Conservation (phyloP, 2,797 vertebrate species). For the Danio tinwini region DNA sequence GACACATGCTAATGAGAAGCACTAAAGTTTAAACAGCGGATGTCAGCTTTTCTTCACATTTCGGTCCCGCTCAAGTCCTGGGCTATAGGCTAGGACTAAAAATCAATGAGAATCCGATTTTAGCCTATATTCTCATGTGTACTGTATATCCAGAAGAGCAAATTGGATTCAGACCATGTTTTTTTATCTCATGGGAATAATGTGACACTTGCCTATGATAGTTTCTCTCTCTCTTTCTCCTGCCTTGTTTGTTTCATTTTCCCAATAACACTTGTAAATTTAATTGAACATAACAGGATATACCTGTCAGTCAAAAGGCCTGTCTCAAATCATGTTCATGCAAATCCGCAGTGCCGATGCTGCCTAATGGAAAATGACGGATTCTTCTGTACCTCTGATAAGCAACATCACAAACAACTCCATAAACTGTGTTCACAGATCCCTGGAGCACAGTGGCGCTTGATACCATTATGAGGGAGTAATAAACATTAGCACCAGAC, state of each 20-base stretch:
- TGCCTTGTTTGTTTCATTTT: not conserved
- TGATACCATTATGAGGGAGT: conserved; percentile 73
- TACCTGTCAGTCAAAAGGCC: conserved; percentile 44
- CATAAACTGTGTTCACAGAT: conserved; percentile 65
- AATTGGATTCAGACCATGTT: conserved; percentile 3
- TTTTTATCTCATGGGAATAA: not conserved
- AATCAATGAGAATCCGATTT: conserved; percentile 59
- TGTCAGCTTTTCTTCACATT: conserved; percentile 57
- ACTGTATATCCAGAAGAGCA: conserved; percentile 20
- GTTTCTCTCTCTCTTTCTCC: too few species aligned
- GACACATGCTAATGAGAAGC: conserved; percentile 66
- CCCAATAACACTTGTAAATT: conserved; percentile 32
- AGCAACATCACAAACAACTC: conserved; percentile 58
- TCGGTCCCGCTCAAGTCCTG: conserved; percentile 51
- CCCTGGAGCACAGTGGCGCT: conserved; percentile 65
- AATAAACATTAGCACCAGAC: conserved; percentile 76
- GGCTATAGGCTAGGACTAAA: conserved; percentile 8
- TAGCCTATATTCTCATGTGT: conserved; percentile 26
- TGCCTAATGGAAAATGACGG: conserved; percentile 36
- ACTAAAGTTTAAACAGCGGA: conserved; percentile 58
- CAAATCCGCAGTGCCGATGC: conserved; percentile 9
- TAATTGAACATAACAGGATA: conserved; percentile 49
- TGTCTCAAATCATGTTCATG: conserved; percentile 5
- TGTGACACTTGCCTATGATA: not conserved
- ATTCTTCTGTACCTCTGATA: conserved; percentile 74